Evolutionary conservation across 2,888 invertebrate species (phyloP), one percentile per base, ranked within the genome.

Genomic region (Pristionchus entomophagus): DNA sequence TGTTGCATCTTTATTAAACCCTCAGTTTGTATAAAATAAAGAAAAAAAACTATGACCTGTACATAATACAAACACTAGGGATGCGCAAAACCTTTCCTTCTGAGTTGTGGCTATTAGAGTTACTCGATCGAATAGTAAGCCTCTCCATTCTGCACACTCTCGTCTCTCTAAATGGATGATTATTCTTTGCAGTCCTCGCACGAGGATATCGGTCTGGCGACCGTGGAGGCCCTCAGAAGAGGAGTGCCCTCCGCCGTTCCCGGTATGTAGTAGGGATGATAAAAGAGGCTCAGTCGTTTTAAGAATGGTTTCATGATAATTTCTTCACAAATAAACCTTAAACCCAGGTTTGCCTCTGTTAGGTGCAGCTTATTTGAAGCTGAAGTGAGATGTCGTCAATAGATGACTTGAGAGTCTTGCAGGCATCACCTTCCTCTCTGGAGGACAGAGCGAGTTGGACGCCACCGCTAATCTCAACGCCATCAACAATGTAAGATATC

Each of bases 371-470:
- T n/a, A n/a, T n/a, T n/a, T n/a, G n/a, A n/a, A n/a, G n/a, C n/a
- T n/a, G n/a, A n/a, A n/a, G n/a, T n/a, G n/a, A n/a, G n/a, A n/a
- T n/a, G n/a, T n/a, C n/a, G n/a, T n/a, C n/a, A n/a, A n/a, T n/a
- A n/a, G n/a, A n/a, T n/a, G n/a, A n/a, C n/a, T n/a, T n/a, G n/a
- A n/a, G n/a, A n/a, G n/a, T n/a, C n/a, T 91, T 41, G 89, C 92
- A 53, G 91, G 90, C 56, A 78, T 99, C 89, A 97, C 97, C 89
- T 99, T 99, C 96, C 95, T 99, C 93, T 98, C 98, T 91, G 99
- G 99, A 91, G 99, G 99, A 87, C 98, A 99, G 95, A 97, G 97
- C 85, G 99, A 99, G 94, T 97, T 97, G 93, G 98, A 98, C 93
- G 98, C 99, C 10, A 96, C 98, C 1, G 96, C 97, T 86, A 96